A percentile compares a stretch with the other conserved stretches of the same genome.
phyloP scores from a whole-genome alignment of 2,888 invertebrate genomes.

The Linnaemya tessellans region DNA sequence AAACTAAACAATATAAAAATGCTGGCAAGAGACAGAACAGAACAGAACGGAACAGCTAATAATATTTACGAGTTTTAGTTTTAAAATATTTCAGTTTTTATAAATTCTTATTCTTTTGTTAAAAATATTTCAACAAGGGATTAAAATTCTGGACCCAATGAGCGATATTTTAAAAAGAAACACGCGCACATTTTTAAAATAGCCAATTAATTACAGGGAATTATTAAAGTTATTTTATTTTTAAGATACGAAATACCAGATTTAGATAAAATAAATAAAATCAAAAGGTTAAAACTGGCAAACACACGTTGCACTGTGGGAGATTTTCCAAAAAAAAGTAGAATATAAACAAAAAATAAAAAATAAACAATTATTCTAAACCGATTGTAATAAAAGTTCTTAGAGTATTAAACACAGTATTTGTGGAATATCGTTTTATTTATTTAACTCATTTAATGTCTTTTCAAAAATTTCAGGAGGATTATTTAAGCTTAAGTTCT shows the following conservation, averaged over 20 bases:
- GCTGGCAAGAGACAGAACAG: neutral
- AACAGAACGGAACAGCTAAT: neutral
- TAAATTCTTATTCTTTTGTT: neutral
- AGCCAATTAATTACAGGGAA: slow-evolving; percentile 47
- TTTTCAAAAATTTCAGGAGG: too few species aligned
- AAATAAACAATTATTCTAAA: too few species aligned
- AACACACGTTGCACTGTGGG: neutral
- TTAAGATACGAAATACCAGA: neutral
- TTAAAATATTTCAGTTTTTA: neutral
- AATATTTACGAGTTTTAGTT: slow-evolving; percentile 36
- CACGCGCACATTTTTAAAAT: neutral
- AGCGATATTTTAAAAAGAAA: slow-evolving; percentile 8
- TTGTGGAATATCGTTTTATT: too few species aligned
- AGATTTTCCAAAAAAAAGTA: too few species aligned
- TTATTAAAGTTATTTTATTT: neutral
- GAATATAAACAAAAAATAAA: too few species aligned
- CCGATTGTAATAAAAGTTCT: too few species aligned
- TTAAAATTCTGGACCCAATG: slow-evolving; percentile 48
- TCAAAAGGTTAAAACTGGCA: neutral
- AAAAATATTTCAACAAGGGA: slow-evolving; percentile 43
- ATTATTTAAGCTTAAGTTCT: too few species aligned
- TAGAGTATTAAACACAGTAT: too few species aligned
- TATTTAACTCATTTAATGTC: too few species aligned
- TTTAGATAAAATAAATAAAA: slow-evolving; percentile 6
- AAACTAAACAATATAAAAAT: neutral